These are phyloP conservation scores for Colletes gigas DNA, from an alignment of 1,140 invertebrate genomes.

Conservation along the genomic window DNA sequence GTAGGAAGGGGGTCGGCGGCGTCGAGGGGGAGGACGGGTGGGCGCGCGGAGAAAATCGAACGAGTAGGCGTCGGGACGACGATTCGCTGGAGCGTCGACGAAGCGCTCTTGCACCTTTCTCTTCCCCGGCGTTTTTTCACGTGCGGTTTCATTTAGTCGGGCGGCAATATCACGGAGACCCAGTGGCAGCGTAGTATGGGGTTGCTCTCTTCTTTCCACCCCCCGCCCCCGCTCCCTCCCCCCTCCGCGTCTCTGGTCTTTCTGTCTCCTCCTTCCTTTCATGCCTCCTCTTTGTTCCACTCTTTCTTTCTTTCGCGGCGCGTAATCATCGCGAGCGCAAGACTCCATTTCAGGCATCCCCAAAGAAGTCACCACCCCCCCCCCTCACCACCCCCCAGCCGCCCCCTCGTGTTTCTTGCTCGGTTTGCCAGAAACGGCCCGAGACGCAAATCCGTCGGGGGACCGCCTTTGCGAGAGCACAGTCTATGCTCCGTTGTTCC, in stretches of 20 bases:
- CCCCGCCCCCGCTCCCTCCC: conserved; percentile 48
- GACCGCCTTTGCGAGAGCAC: background rate
- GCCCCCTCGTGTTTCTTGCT: conserved; percentile 65
- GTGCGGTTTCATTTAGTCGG: conserved; percentile 79
- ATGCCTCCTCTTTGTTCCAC: conserved; percentile 54
- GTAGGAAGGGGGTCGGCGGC: background rate
- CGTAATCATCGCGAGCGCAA: conserved; percentile 77
- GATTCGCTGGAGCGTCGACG: conserved; percentile 48
- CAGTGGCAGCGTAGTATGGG: background rate
- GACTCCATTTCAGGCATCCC: conserved; percentile 72
- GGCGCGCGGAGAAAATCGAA: conserved; percentile 51
- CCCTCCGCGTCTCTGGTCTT: background rate
- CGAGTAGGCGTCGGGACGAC: conserved; percentile 65
- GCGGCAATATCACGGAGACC: conserved; percentile 68
- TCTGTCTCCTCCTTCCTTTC: conserved; percentile 51
- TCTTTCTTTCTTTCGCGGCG: conserved; percentile 68
- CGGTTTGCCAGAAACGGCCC: conserved; percentile 65
- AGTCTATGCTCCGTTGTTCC: background rate
- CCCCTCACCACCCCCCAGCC: background rate
- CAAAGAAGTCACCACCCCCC: conserved; percentile 49
- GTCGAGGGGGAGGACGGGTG: background rate
- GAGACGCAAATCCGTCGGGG: conserved; percentile 47
- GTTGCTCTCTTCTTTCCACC: conserved; percentile 60
- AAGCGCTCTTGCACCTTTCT: conserved; percentile 63
- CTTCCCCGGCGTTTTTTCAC: conserved; percentile 70